A percentile compares a stretch with the other conserved stretches of the same genome.
phyloP scores from a whole-genome alignment of 1,140 invertebrate genomes.

The Antheraea pernyi region DNA sequence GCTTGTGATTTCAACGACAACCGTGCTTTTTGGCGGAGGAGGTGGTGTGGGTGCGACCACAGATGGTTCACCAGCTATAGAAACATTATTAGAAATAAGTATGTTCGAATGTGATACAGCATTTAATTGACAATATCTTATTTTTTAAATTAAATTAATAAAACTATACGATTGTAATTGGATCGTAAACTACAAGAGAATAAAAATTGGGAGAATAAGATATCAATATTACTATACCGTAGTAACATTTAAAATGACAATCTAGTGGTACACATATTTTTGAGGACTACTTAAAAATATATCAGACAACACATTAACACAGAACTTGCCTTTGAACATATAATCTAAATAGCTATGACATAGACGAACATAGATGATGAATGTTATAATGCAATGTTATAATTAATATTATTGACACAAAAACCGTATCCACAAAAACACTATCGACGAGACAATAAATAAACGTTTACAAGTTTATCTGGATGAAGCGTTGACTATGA shows the following conservation, averaged over 20 bases:
- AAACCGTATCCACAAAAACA: background rate
- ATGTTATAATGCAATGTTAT: background rate
- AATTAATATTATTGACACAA: background rate
- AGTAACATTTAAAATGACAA: too few relatives aligned
- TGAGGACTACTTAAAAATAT: background rate
- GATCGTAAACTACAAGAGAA: too few relatives aligned
- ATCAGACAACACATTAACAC: background rate
- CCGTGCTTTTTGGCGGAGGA: constrained; percentile 78
- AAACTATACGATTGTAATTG: background rate
- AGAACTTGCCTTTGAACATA: background rate
- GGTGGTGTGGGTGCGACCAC: constrained; percentile 26
- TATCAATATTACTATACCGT: too few relatives aligned
- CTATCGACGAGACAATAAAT: background rate
- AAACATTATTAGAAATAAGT: background rate
- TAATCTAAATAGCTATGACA: background rate
- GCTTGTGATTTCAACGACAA: constrained; percentile 83
- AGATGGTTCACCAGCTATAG: constrained; percentile 36
- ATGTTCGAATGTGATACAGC: background rate
- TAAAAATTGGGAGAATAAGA: too few relatives aligned
- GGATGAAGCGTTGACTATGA: constrained; percentile 1
- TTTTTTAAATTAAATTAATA: background rate
- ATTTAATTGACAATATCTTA: background rate
- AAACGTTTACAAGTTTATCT: background rate
- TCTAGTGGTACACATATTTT: too few relatives aligned
- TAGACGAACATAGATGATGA: background rate